Evolutionary conservation across 1,140 invertebrate species (phyloP).

Genomic region (Teleopsis dalmanni): DNA sequence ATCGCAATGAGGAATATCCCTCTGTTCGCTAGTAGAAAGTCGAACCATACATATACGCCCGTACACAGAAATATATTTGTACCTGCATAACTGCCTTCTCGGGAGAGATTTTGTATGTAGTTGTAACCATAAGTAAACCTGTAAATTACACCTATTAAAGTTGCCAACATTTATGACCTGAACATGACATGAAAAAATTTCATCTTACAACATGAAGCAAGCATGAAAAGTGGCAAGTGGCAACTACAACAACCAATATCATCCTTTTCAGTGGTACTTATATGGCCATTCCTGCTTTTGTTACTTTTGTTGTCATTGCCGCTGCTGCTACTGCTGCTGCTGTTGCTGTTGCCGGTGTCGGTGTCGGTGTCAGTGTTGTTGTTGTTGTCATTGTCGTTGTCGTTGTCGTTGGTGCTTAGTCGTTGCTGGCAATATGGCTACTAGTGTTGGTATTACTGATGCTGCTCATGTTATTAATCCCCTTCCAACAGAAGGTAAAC

Average conservation of each 20-base stretch:
- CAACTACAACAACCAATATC: not conserved
- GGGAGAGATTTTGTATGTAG: too few relatives aligned
- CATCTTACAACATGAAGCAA: not conserved
- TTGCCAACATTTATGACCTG: slow-evolving; percentile 7
- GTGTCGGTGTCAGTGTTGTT: not conserved
- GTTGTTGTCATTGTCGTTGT: not conserved
- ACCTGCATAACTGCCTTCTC: not conserved
- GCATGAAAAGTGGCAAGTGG: not conserved
- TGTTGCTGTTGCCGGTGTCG: not conserved
- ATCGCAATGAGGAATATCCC: not conserved
- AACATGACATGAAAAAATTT: slow-evolving; percentile 4
- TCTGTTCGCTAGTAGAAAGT: not conserved
- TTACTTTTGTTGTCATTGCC: not conserved
- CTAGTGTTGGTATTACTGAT: not conserved
- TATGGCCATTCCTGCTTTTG: not conserved
- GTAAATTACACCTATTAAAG: slow-evolving; percentile 7
- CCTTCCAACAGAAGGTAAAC: not conserved
- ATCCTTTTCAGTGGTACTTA: not conserved
- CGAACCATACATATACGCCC: not conserved
- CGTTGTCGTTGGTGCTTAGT: not conserved
- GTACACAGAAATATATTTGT: not conserved
- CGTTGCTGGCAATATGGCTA: not conserved
- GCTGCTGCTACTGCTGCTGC: too few relatives aligned
- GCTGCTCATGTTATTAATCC: not conserved
- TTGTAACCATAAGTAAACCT: not conserved